These are phyloP conservation scores for Cathartes aura DNA, from an alignment of 2,113 vertebrate genomes.

Conservation along the genomic window DNA sequence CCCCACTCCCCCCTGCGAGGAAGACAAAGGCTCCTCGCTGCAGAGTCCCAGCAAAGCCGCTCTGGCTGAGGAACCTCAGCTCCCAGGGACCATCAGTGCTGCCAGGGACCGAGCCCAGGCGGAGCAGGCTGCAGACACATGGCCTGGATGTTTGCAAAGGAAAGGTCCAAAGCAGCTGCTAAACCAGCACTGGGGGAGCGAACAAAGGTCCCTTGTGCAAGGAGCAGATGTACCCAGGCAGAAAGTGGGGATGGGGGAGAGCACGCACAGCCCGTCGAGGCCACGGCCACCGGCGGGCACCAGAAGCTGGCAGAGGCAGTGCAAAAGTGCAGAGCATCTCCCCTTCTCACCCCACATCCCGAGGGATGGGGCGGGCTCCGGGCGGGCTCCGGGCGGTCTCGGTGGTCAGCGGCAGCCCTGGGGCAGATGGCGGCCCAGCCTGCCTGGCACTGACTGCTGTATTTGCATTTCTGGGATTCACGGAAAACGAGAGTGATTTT, in stretches of 20 bases:
- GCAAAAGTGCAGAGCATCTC: not conserved
- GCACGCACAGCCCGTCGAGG: rapidly evolving
- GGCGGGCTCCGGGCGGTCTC: not conserved
- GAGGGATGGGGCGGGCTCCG: rapidly evolving
- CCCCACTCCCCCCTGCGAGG: rapidly evolving
- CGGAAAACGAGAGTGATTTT: not conserved
- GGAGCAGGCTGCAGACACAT: not conserved
- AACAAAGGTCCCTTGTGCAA: not conserved
- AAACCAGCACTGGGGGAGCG: not conserved
- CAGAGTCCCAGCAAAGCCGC: not conserved
- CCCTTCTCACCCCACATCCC: not conserved
- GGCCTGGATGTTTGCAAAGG: not conserved
- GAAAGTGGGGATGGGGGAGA: rapidly evolving
- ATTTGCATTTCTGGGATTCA: not conserved
- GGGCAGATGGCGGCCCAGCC: not conserved
- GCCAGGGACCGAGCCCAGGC: not conserved
- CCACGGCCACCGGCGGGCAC: rapidly evolving
- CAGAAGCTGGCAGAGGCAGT: not conserved
- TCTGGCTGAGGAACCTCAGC: not conserved
- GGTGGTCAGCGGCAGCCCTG: not conserved
- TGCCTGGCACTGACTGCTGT: not conserved
- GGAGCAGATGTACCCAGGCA: not conserved
- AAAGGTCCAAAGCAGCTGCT: not conserved
- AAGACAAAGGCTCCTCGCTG: not conserved
- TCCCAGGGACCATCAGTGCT: not conserved